Evolutionary conservation across 2,888 invertebrate species (phyloP).

Genomic region (Phortica okadai): DNA sequence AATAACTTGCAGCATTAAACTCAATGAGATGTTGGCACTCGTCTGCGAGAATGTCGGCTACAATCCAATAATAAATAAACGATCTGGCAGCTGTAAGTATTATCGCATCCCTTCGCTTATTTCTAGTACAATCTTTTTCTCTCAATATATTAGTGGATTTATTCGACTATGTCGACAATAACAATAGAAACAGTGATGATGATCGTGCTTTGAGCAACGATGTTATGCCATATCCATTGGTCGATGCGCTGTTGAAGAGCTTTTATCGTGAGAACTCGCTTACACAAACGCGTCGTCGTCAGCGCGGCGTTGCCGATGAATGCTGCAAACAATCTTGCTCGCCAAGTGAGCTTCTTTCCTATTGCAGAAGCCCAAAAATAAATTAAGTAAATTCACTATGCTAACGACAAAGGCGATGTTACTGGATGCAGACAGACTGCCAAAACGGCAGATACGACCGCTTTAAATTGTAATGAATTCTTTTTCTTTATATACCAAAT

Average conservation of each 20-base stretch:
- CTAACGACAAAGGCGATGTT: not conserved
- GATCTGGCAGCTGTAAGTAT: slow-evolving; percentile 21
- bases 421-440: not conserved
- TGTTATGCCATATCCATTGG: slow-evolving; percentile 8
- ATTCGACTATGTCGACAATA: slow-evolving; percentile 26
- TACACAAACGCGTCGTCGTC: slow-evolving; percentile 19
- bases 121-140: not conserved
- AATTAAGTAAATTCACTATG: not conserved
- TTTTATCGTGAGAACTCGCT: slow-evolving; percentile 25
- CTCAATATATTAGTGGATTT: slow-evolving; percentile 11
- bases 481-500: not conserved
- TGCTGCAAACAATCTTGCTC: slow-evolving; percentile 23
- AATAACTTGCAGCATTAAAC: slow-evolving; percentile 14
- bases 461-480: not conserved
- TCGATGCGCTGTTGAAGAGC: slow-evolving; percentile 2
- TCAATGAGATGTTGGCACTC: slow-evolving; percentile 26
- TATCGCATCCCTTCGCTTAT: not conserved
- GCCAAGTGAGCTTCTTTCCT: slow-evolving; percentile 4
- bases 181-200: not conserved
- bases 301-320: slow-evolving; percentile 23
- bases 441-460: not conserved
- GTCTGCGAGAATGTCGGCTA: slow-evolving; percentile 15
- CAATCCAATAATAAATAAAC: slow-evolving; percentile 10
- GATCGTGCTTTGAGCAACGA: not conserved
- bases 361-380: not conserved